Evolutionary conservation across 2,888 invertebrate species (phyloP).

Genomic region (Electrophaes corylata): DNA sequence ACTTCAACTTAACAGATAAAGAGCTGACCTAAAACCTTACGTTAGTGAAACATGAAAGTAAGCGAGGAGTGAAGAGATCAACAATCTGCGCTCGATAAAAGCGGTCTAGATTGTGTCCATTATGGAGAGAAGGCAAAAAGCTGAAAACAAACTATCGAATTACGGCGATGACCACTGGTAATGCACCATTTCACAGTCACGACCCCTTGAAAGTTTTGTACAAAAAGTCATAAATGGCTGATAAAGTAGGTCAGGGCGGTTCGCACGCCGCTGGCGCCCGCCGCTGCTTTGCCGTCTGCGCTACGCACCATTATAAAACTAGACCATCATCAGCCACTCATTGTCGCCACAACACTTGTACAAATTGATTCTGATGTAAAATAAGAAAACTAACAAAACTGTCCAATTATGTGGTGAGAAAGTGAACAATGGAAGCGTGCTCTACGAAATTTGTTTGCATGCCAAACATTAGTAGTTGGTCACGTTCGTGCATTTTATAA

Average conservation of each 20-base stretch:
- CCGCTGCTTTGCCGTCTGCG: slow-evolving; percentile 38
- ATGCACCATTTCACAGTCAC: slow-evolving; percentile 80
- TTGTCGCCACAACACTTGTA: slow-evolving; percentile 56
- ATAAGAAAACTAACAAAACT: slow-evolving; percentile 43
- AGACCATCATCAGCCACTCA: slow-evolving; percentile 52
- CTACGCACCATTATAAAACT: slow-evolving; percentile 66
- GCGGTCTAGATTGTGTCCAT: slow-evolving; percentile 56
- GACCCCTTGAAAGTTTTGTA: slow-evolving; percentile 70
- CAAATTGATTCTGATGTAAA: slow-evolving; percentile 63
- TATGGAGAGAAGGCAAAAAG: slow-evolving; percentile 50
- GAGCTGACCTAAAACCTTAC: slow-evolving; percentile 37
- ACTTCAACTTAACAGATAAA: slow-evolving; percentile 40
- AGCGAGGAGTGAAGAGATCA: slow-evolving; percentile 26
- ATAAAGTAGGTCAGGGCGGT: slow-evolving; percentile 73
- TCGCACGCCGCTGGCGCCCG: slow-evolving; percentile 62
- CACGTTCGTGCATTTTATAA: not conserved
- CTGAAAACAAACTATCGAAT: slow-evolving; percentile 66
- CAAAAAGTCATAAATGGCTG: slow-evolving; percentile 61
- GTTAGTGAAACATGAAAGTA: slow-evolving; percentile 49
- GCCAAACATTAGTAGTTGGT: slow-evolving; percentile 1
- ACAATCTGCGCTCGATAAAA: slow-evolving; percentile 23
- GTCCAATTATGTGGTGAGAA: slow-evolving; percentile 35
- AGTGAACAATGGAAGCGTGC: slow-evolving; percentile 22
- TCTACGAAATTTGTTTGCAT: slow-evolving; percentile 13
- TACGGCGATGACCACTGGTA: slow-evolving; percentile 54